Evolutionary conservation across 1,140 invertebrate species (phyloP).

Genomic region (Amphibalanus amphitrite): DNA sequence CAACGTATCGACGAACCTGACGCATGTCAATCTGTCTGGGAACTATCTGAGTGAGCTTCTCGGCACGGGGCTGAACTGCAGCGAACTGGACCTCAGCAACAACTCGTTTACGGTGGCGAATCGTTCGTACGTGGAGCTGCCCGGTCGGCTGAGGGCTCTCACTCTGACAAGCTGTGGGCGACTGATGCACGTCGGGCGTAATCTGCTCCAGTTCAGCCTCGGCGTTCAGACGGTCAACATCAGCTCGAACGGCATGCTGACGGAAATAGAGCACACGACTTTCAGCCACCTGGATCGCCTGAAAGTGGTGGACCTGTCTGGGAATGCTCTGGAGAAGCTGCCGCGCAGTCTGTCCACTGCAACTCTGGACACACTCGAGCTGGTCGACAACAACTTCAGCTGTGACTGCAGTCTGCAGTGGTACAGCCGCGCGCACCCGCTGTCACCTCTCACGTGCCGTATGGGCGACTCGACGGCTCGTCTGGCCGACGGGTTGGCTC

Average conservation of each 20-base stretch:
- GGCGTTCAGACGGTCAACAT: neutral
- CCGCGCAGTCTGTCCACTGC: constrained; percentile 9
- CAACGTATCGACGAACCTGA: neutral
- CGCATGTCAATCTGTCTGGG: neutral
- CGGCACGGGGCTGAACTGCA: neutral
- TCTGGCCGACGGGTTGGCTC: constrained; percentile 6
- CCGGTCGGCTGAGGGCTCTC: neutral
- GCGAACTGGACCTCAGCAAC: neutral
- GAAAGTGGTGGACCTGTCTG: constrained; percentile 10
- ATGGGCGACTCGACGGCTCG: constrained; percentile 17
- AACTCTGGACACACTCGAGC: constrained; percentile 5
- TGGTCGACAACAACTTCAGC: constrained; percentile 4
- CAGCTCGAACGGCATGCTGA: neutral
- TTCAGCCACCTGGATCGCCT: constrained; percentile 7
- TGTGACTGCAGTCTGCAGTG: constrained; percentile 11
- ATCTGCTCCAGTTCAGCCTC: neutral
- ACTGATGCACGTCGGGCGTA: neutral
- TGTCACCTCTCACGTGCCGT: constrained; percentile 16
- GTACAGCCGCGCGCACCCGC: neutral
- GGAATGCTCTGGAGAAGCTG: constrained; percentile 13
- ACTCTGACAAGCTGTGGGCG: neutral
- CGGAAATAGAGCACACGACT: neutral
- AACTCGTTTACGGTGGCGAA: constrained; percentile 5
- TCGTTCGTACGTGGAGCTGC: neutral
- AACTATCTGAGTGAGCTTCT: neutral